Evolutionary conservation across 2,888 invertebrate species (phyloP).

Genomic region (Molanna angustata): DNA sequence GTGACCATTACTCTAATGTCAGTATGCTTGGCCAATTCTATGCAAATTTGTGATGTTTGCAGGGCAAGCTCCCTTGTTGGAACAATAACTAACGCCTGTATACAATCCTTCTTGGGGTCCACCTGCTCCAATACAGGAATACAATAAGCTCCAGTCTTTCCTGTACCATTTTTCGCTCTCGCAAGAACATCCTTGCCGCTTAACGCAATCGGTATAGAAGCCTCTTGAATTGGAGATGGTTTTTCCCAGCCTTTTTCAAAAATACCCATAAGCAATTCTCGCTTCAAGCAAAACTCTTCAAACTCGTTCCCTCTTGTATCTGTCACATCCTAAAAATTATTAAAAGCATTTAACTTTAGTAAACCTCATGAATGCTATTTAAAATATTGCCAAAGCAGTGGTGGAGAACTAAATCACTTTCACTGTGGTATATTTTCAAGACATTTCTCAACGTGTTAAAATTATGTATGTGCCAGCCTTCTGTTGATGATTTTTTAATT

Average conservation of each 20-base stretch:
- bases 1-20: conserved; percentile 99
- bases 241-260: conserved; percentile 99
- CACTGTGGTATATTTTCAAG: too few relatives aligned
- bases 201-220: conserved; percentile 97
- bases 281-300: conserved; percentile 97
- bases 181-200: conserved; percentile 97
- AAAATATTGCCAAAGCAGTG: too few relatives aligned
- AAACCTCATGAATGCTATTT: too few relatives aligned
- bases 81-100: conserved; percentile 97
- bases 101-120: conserved; percentile 83
- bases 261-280: conserved; percentile 98
- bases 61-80: conserved; percentile 98
- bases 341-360: too few relatives aligned
- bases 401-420: too few relatives aligned
- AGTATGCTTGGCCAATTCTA: conserved; percentile 97
- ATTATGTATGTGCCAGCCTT: too few relatives aligned
- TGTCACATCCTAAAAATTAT: conserved; percentile 93
- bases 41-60: conserved; percentile 99
- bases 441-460: too few relatives aligned
- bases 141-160: conserved; percentile 98
- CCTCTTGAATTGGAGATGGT: conserved; percentile 99
- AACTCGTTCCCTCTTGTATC: conserved; percentile 99
- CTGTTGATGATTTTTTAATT: too few relatives aligned
- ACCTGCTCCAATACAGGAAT: conserved; percentile 98
- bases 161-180: conserved; percentile 99